A percentile compares a stretch with the other conserved stretches of the same genome.
These are phyloP conservation scores for Molorchus minor DNA, from an alignment of 2,888 invertebrate genomes.

Conservation along the genomic window DNA sequence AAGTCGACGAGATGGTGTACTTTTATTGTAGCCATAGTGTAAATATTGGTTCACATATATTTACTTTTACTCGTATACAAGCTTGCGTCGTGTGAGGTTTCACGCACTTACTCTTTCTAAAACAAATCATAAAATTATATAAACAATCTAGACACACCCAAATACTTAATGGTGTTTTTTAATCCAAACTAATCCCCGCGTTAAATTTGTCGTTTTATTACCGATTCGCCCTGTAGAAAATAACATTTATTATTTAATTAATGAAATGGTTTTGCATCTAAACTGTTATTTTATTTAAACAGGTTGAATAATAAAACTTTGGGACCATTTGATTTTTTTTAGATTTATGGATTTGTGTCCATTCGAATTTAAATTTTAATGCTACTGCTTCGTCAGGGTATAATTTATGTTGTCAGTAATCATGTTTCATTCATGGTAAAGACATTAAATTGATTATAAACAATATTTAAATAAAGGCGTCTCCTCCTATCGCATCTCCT, in stretches of 20 bases:
- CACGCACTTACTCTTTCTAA: constrained; percentile 61
- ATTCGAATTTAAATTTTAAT: constrained; percentile 3
- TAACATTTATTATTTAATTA: constrained; percentile 25
- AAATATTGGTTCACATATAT: constrained; percentile 56
- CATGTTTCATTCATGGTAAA: constrained; percentile 11
- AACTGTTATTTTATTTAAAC: constrained; percentile 17
- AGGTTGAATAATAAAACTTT: constrained; percentile 16
- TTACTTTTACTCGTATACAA: constrained; percentile 51
- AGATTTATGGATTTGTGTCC: constrained; percentile 6
- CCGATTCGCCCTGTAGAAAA: constrained; percentile 41
- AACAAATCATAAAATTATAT: constrained; percentile 62
- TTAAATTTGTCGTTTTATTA: constrained; percentile 48
- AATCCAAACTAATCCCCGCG: constrained; percentile 49
- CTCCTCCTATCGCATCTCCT: not conserved
- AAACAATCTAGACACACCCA: constrained; percentile 56
- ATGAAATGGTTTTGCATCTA: constrained; percentile 13
- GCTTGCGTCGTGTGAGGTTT: constrained; percentile 61
- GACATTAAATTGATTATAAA: constrained; percentile 9
- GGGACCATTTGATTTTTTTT: constrained; percentile 15
- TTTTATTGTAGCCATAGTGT: constrained; percentile 55
- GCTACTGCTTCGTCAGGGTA: constrained; percentile 4
- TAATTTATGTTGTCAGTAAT: not conserved
- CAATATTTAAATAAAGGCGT: constrained; percentile 1
- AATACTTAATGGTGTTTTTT: constrained; percentile 52
- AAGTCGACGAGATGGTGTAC: constrained; percentile 45